Evolutionary conservation across 2,113 vertebrate species (phyloP), one percentile per base, ranked within the genome.

Genomic region (Nothocercus nigrocapillus): DNA sequence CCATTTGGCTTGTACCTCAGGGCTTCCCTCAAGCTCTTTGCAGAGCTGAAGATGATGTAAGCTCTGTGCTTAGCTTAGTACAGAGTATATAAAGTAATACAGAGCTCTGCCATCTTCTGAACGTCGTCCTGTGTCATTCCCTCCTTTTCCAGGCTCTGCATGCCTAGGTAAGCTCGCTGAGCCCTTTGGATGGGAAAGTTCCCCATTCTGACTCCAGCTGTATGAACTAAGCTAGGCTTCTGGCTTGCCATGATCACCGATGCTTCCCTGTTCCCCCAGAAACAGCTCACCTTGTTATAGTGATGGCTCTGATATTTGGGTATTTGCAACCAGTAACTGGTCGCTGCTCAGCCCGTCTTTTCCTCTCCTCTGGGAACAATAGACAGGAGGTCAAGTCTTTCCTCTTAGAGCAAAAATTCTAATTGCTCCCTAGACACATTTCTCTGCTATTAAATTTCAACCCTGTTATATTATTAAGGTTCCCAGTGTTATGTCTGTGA

Each of bases 381-480:
- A 72, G 68, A 61, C 24, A 22, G 81, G 73, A 93, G 66, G 66
- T 72, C 3, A 5, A 84, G 20, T 74, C 64, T 75, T 82, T 18
- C 6, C 49, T 70, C 62, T 70, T 44, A 22, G 13, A 68, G 69
- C 51, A 79, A 28, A 73, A 75, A 53, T 87, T 75, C 62, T 72
- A 81, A 82, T 90, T 92, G 38, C 34, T 96, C 83, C 83, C 51
- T 61, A 12, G 75, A 38, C 42, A 28, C 66, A 18, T 51, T 58
- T 22, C 69, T 28, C 73, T 78, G 64, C 73, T 72, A 1, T 34
- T 92, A 77, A 59, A 75, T 84, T 68, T 72, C 80, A 84, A 42
- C 40, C 51, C 83, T 42, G 11, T 28, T 78, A 30, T 14, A 2
- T 84, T 69, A 19, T 63, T 54, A 88, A 88, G 85, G 83, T 72